phyloP scores from a whole-genome alignment of 2,888 invertebrate genomes.

The Scrobipalpa atriplicella region DNA sequence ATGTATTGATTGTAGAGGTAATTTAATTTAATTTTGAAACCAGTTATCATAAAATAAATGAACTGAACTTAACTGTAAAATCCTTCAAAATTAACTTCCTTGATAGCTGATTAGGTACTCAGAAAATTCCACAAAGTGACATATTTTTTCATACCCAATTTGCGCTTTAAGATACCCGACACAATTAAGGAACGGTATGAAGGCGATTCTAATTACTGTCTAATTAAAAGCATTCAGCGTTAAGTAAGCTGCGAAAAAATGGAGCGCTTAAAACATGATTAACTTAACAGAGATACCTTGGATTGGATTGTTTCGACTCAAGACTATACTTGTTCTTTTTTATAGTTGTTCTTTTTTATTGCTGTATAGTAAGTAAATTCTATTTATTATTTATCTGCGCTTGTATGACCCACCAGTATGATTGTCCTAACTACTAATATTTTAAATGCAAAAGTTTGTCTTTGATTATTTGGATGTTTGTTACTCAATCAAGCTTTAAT shows the following conservation, averaged over 20 bases:
- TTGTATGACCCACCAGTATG: too few relatives aligned
- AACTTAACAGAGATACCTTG: conserved; percentile 5
- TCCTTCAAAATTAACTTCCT: too few relatives aligned
- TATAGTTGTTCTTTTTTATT: not conserved
- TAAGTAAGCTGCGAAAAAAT: conserved; percentile 34
- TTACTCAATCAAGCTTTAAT: too few relatives aligned
- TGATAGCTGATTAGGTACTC: too few relatives aligned
- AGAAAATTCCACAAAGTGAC: not conserved
- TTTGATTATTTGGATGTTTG: not conserved
- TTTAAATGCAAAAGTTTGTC: not conserved
- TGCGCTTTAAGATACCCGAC: not conserved
- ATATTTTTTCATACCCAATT: not conserved
- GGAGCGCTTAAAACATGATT: conserved; percentile 17
- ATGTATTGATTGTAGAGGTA: too few relatives aligned
- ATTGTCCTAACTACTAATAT: too few relatives aligned
- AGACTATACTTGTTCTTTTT: not conserved
- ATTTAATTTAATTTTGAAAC: too few relatives aligned
- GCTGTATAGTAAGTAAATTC: not conserved
- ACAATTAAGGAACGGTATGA: conserved; percentile 20
- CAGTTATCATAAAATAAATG: too few relatives aligned
- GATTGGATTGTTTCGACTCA: not conserved
- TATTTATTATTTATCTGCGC: too few relatives aligned
- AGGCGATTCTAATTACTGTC: conserved; percentile 37
- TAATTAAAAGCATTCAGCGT: conserved; percentile 40
- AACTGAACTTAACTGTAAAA: too few relatives aligned